Base-by-base conservation (phyloP, 2,113 vertebrate genomes). In the Cranoglanis bouderius region DNA sequence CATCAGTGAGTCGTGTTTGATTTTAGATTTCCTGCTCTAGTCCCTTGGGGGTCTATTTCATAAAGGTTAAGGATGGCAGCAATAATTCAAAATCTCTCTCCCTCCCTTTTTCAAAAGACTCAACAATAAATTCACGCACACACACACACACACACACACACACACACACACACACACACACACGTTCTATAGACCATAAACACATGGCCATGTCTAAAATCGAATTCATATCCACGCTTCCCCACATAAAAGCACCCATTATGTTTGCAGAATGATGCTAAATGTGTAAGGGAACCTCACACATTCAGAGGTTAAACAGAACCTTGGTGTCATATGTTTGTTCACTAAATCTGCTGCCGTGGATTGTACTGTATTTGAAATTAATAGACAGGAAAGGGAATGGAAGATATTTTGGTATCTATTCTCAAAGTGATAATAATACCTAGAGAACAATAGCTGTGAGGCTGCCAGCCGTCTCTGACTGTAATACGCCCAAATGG, bases 11-110 rank as follows among this genome's bases (percentile, higher is more conserved):
- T 55, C 46, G 70, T 86, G 70, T 85, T 84, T 87, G 75, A 86
- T 82, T 91, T 90, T 86, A 85, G 85, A 83, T 77, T 87, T 90
- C 89, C 91, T 90, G 87, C 46, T 6, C 43, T 55, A 63, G 75
- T 67, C 82, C 85, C 85, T 77, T 88, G 86, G 87, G 81, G 84
- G 49, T 74, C 38, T 61, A 81, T 80, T 32, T 61, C 67, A 70
- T 86, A n/a, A 88, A 86, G 83, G 80, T 43, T 81, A 86, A 67
- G 7, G 70, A 82, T 77, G 78, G 38, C 40, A 80, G 61, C 16
- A 59, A 53, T 89, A 91, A 86, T 59, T 82, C 70, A 87, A 75
- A 63, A 46, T 6, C 70, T 89, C 57, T 43, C 65, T 55, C 26
- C 49, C 59, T 63, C 21, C 85, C n/a, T 82, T 57, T 81, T 24